Evolutionary conservation across 2,888 invertebrate species (phyloP), one percentile per base, ranked within the genome.

Genomic region (Heliconius erato): DNA sequence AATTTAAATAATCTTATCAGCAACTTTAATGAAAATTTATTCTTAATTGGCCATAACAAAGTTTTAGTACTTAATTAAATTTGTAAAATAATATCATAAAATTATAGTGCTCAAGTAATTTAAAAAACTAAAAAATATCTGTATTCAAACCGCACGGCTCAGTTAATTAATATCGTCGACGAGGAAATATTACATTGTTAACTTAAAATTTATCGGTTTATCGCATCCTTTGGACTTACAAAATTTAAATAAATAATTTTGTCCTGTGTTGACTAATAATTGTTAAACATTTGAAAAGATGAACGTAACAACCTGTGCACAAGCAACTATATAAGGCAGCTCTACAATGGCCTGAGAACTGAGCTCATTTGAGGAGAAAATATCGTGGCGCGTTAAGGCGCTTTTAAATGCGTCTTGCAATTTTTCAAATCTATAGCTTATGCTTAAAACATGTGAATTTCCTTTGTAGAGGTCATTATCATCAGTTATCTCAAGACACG

Each of bases 271-370:
- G n/a, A 63, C 4, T 74, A 59, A 63, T n/a, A 9, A 40, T 14
- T 11, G 14, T 12, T 35, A 63, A 76, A 32, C 14, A 59, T n/a
- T 63, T 76, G 63, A 14, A 35, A 32, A 59, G 26, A 23, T 69
- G 28, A 67, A 67, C 19, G 35, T 91, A 94, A 91, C 94, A 90
- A 91, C 93, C 95, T 94, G 94, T 94, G 92, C 89, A 87, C 87
- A 86, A 86, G 86, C 89, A 89, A 89, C 95, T 94, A 90, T 95
- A 95, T 92, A 95, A 92, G 95, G 95, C 90, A 90, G 87, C 89
- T 93, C 94, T 91, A 95, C 95, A 96, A 96, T 95, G 91, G 92
- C 93, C 90, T 95, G 95, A 95, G 95, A 96, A 96, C 95, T 90
- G 89, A 90, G 93, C 95, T 96, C 95, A 95, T 96, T 96, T 96